phyloP scores from a whole-genome alignment of 2,888 invertebrate species.

The Volucella inflata region DNA sequence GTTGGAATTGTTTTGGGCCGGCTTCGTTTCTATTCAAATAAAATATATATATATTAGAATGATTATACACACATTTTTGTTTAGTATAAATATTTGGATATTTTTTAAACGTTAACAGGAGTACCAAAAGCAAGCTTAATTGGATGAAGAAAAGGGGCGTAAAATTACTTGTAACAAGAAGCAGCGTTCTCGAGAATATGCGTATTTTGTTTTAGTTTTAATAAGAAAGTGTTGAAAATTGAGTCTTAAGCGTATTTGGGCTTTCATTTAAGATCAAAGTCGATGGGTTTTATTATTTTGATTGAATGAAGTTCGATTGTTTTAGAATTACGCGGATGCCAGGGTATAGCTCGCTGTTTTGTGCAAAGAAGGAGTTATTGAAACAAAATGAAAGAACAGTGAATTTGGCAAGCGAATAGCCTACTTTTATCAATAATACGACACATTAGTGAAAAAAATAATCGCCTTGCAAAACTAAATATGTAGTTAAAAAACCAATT shows the following conservation, averaged over 20 bases:
- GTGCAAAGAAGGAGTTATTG: no score
- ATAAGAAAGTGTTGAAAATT: slow-evolving; percentile 52
- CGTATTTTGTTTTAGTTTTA: slow-evolving; percentile 33
- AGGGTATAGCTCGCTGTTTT: no score
- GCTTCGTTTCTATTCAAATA: slow-evolving; percentile 93
- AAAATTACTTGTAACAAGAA: slow-evolving; percentile 64
- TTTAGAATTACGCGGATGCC: no score
- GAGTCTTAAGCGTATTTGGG: slow-evolving; percentile 43
- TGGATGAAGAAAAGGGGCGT: slow-evolving; percentile 57
- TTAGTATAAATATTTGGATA: slow-evolving; percentile 6
- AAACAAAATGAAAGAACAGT: no score
- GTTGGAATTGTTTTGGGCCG: slow-evolving; percentile 90
- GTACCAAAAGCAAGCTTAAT: slow-evolving; percentile 70
- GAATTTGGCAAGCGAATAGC: no score
- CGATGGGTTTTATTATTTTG: no score
- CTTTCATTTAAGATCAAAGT: background rate
- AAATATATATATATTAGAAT: slow-evolving; percentile 57
- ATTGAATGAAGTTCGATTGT: no score
- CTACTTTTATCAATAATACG: no score
- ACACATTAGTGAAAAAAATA: no score
- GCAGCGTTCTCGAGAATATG: slow-evolving; percentile 64
- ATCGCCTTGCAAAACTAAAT: no score
- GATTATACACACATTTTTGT: background rate
- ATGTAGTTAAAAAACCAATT: no score
- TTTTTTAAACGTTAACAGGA: slow-evolving; percentile 65